phyloP scores from a whole-genome alignment of 2,797 vertebrate species.

The Scomberomorus guttatus region DNA sequence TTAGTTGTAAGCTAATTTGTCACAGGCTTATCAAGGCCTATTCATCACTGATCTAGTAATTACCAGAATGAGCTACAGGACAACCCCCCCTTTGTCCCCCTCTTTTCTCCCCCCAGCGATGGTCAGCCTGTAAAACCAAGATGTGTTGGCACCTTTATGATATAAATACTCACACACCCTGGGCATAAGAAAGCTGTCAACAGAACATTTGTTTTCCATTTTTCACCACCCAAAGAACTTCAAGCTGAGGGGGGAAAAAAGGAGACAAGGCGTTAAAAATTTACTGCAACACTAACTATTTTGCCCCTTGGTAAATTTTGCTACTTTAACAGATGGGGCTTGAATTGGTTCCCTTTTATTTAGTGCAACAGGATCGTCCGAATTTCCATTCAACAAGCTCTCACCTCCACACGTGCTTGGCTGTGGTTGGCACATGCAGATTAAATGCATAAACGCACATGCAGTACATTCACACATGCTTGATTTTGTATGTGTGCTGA shows the following conservation, averaged over 20 bases:
- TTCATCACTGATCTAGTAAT: conserved; percentile 74
- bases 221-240: conserved; percentile 96
- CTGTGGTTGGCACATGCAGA: conserved; percentile 44
- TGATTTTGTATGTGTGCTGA: conserved; percentile 21
- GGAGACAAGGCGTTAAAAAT: conserved; percentile 87
- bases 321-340: conserved; percentile 86
- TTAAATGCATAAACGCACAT: conserved; percentile 37
- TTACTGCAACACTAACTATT: conserved; percentile 83
- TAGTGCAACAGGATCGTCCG: conserved; percentile 59
- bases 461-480: conserved; percentile 25
- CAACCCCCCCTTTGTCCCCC: conserved; percentile 48
- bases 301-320: conserved; percentile 85
- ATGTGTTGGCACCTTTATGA: conserved; percentile 88
- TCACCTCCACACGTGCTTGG: conserved; percentile 74
- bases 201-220: conserved; percentile 98
- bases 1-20: conserved; percentile 68
- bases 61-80: conserved; percentile 77
- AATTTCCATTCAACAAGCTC: conserved; percentile 67
- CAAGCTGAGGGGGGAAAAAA: conserved; percentile 78
- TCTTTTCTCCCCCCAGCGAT: conserved; percentile 66
- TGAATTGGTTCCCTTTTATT: conserved; percentile 75
- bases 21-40: conserved; percentile 64
- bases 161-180: conserved; percentile 93
- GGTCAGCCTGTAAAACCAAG: conserved; percentile 83
- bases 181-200: conserved; percentile 98